These are phyloP conservation scores for Egretta garzetta DNA, from an alignment of 2,113 vertebrate genomes.

Conservation along the genomic window DNA sequence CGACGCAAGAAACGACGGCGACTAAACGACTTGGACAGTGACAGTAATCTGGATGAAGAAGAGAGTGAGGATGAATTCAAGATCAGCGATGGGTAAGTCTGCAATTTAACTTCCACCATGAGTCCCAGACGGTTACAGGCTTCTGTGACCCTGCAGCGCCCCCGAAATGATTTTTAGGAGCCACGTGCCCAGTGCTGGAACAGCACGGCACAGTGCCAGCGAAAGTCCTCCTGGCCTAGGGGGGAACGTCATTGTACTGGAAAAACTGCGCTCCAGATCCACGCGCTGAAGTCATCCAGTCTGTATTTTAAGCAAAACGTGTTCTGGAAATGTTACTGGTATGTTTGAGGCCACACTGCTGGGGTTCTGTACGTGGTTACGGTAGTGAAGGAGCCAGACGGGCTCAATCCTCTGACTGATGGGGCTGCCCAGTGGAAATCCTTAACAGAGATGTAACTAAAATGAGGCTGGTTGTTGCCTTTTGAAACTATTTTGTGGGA, in stretches of 20 bases:
- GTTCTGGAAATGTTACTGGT: neutral
- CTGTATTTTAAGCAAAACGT: neutral
- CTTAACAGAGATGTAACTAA: neutral
- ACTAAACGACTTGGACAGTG: conserved; percentile 94
- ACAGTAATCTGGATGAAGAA: conserved; percentile 92
- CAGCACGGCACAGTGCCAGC: neutral
- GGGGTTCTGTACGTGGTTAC: fast-evolving
- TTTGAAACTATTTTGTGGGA: neutral
- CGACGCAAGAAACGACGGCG: conserved; percentile 88
- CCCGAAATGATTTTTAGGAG: neutral
- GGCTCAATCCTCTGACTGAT: neutral
- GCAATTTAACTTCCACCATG: neutral
- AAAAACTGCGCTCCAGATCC: neutral
- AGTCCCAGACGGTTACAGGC: neutral
- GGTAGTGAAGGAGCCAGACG: neutral
- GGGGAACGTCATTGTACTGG: fast-evolving
- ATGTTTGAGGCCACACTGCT: neutral
- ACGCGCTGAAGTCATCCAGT: neutral
- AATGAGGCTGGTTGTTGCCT: neutral
- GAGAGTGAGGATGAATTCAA: conserved; percentile 97
- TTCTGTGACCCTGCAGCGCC: neutral
- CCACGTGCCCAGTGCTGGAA: neutral
- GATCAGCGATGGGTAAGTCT: conserved; percentile 90
- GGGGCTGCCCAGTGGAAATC: neutral
- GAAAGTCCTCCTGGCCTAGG: neutral